Percentiles rank a stretch among this genome's conserved stretches.
phyloP scores from a whole-genome alignment of 2,888 invertebrate genomes.

The Cremastobaeus sp. region DNA sequence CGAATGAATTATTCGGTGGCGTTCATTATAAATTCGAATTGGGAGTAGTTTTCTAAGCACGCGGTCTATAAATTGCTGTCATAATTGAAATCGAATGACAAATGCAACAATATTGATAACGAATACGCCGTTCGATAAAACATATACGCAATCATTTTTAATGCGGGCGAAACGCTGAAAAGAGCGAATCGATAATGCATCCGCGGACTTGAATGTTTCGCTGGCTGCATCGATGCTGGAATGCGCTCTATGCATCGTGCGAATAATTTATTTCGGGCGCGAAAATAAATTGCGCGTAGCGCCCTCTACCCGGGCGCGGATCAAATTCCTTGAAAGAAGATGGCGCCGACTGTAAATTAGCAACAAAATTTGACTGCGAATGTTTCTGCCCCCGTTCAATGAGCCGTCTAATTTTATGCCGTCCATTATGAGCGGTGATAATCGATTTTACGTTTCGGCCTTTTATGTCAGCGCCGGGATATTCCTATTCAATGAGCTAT shows the following conservation, averaged over 20 bases:
- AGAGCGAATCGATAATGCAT: slow-evolving; percentile 46
- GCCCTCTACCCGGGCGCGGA: slow-evolving; percentile 26
- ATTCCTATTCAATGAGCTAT: slow-evolving; percentile 41
- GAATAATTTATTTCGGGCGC: slow-evolving; percentile 40
- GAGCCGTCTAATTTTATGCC: slow-evolving; percentile 54
- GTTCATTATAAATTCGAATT: slow-evolving; percentile 34
- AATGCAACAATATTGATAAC: slow-evolving; percentile 40
- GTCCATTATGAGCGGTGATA: slow-evolving; percentile 40
- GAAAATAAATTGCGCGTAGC: slow-evolving; percentile 31
- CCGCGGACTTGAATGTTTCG: slow-evolving; percentile 28
- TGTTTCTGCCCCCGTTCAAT: slow-evolving; percentile 31
- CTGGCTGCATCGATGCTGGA: slow-evolving; percentile 22
- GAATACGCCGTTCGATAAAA: slow-evolving; percentile 24
- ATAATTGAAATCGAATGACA: slow-evolving; percentile 35
- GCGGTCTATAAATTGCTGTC: slow-evolving; percentile 30
- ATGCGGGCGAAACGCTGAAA: slow-evolving; percentile 22
- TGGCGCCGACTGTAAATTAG: slow-evolving; percentile 34
- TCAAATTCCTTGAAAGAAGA: slow-evolving; percentile 32
- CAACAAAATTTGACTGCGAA: slow-evolving; percentile 43
- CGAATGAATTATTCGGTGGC: slow-evolving; percentile 20
- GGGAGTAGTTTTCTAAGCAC: slow-evolving; percentile 38
- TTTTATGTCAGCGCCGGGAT: slow-evolving; percentile 29
- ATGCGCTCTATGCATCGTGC: slow-evolving; percentile 14
- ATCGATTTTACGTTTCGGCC: slow-evolving; percentile 48
- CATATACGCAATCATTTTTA: slow-evolving; percentile 41